phyloP scores from a whole-genome alignment of 2,888 invertebrate genomes.

The Acrocyrtus sp. region DNA sequence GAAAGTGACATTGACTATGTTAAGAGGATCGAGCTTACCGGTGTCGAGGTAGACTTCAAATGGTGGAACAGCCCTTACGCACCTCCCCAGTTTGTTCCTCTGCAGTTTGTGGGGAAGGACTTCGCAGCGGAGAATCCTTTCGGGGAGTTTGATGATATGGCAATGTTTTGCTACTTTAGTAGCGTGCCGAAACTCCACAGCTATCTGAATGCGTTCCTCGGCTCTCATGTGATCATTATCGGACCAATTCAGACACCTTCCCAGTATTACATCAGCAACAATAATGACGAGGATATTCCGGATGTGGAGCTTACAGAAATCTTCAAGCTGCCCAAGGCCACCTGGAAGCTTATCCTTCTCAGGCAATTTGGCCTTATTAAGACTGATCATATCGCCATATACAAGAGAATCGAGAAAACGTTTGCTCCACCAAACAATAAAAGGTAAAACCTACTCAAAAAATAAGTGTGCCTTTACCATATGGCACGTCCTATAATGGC shows the following conservation, averaged over 20 bases:
- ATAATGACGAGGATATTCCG: slow-evolving; percentile 24
- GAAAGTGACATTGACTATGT: slow-evolving; percentile 41
- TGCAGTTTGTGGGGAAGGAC: slow-evolving; percentile 70
- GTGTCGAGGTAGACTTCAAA: slow-evolving; percentile 79
- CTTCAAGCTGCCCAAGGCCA: slow-evolving; percentile 51
- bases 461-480: not conserved
- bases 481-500: not conserved
- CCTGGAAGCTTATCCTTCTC: slow-evolving; percentile 58
- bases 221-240: slow-evolving; percentile 77
- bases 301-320: slow-evolving; percentile 56
- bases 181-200: slow-evolving; percentile 75
- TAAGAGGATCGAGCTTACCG: slow-evolving; percentile 70
- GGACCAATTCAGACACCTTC: slow-evolving; percentile 70
- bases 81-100: slow-evolving; percentile 76
- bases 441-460: slow-evolving; percentile 7
- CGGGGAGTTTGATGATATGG: slow-evolving; percentile 66
- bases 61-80: slow-evolving; percentile 86
- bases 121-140: slow-evolving; percentile 68
- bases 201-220: slow-evolving; percentile 74
- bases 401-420: slow-evolving; percentile 53
- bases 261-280: slow-evolving; percentile 37
- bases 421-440: slow-evolving; percentile 40
- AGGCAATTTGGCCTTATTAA: slow-evolving; percentile 58
- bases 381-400: slow-evolving; percentile 61
- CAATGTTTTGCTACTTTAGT: slow-evolving; percentile 87